Conservation (phyloP, 2,797 vertebrate species). For the Lacerta viridis region DNA sequence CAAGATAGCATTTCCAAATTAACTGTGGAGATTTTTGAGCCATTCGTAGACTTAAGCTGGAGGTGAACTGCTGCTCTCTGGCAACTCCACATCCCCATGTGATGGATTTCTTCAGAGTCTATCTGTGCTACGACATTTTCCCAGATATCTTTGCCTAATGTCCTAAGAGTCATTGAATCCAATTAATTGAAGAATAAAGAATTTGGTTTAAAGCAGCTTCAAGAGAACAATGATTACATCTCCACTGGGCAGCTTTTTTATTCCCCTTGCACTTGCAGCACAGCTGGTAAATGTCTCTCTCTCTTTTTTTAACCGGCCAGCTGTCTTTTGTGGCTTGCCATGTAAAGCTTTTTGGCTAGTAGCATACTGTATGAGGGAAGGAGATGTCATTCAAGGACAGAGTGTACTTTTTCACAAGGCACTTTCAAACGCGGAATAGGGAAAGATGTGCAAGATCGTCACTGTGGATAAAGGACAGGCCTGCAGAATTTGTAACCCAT, state of each 20-base stretch:
- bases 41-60: not conserved
- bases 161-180: conserved; percentile 1
- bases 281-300: conserved; percentile 38
- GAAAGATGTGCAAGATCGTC: too few species aligned
- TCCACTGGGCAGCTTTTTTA: conserved; percentile 48
- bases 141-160: conserved; percentile 32
- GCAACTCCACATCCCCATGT: not conserved
- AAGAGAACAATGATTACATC: conserved; percentile 47
- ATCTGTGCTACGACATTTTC: not conserved
- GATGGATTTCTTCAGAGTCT: not conserved
- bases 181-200: conserved; percentile 52
- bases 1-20: not conserved
- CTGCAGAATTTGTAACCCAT: too few species aligned
- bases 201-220: conserved; percentile 61
- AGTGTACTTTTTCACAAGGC: not conserved
- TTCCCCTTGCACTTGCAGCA: conserved; percentile 10
- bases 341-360: conserved; percentile 29
- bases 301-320: conserved; percentile 33
- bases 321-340: conserved; percentile 47
- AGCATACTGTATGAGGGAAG: conserved; percentile 36
- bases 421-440: not conserved
- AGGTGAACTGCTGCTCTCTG: not conserved
- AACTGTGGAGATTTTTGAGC: not conserved
- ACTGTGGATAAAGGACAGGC: too few species aligned
- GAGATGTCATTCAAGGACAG: conserved; percentile 31